Base-by-base conservation (phyloP, 2,113 vertebrate species). In the Larimichthys polyactis region DNA sequence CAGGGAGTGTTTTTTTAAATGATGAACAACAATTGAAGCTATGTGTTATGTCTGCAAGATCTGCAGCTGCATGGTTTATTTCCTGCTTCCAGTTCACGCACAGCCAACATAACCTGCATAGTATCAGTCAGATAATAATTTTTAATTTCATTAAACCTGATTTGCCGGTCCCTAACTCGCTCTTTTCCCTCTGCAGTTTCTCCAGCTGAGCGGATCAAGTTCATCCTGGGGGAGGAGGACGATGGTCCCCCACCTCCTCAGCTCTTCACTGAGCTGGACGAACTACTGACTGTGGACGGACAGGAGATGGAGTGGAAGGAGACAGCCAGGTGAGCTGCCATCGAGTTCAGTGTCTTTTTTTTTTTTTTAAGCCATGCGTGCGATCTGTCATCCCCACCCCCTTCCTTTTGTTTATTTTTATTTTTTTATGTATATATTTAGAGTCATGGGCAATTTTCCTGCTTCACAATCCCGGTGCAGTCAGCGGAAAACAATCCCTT, bases 281-380 rank as follows among this genome's bases (percentile, higher is more conserved):
- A 99, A 10, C 96, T 99, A 0, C 95, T 99, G 91, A 83, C 96
- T 0, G 92, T 97, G 24, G 97, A 99, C 0, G 98, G 98, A 8
- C 98, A 99, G 85, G 98, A 99, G 94, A 96, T 99, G 97, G 98
- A 99, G 57, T 99, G 98, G 98, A 98, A 98, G 88, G 98, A 99
- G 90, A 99, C 98, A 0, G 98, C 97, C 8, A 98, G 98, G 98
- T 99, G 91, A 95, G 95, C 8, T 95, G 95, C 8, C 3, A 4
- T 70, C 4, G 54, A n/a, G 16, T 16, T 1, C 0, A 19, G 44
- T 4, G 48, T 44, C 59, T 24, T 24, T 24, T 24, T 27, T 27
- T 27, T 1, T 27, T 51, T 60, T 12, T 32, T 55, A 40, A 76
- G 20, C 16, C 67, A 14, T 36, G 4, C 32, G 22, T 54, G 24